These are phyloP conservation scores for Channallabes apus DNA, from an alignment of 2,797 vertebrate species.

Conservation along the genomic window DNA sequence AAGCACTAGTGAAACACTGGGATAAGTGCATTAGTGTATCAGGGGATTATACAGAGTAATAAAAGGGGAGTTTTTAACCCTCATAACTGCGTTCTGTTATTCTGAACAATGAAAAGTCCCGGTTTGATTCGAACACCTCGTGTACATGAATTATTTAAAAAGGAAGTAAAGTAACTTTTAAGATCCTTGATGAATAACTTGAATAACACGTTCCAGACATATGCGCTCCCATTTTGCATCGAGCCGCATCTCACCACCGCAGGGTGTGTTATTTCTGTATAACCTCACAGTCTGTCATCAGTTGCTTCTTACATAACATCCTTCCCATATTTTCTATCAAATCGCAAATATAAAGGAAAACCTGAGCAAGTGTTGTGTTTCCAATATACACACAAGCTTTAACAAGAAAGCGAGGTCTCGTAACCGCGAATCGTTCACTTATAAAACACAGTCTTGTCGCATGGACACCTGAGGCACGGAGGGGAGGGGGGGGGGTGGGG, in stretches of 20 bases:
- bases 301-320: neutral
- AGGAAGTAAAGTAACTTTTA: neutral
- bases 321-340: neutral
- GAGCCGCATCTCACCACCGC: neutral
- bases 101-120: too few species aligned
- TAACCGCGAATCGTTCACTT: neutral
- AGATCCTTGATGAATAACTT: neutral
- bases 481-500: too few species aligned
- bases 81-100: too few species aligned
- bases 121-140: too few species aligned
- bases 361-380: too few species aligned
- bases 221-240: neutral
- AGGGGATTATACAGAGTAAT: too few species aligned
- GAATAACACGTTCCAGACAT: too few species aligned
- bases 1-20: too few species aligned
- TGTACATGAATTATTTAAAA: too few species aligned
- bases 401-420: neutral
- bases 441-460: neutral
- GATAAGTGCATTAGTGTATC: too few species aligned
- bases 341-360: neutral
- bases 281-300: neutral
- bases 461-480: constrained; percentile 8
- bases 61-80: too few species aligned
- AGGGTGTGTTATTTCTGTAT: neutral
- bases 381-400: neutral